Evolutionary conservation across 2,113 vertebrate species (phyloP), one percentile per base, ranked within the genome.

Genomic region (Lutjanus erythropterus): DNA sequence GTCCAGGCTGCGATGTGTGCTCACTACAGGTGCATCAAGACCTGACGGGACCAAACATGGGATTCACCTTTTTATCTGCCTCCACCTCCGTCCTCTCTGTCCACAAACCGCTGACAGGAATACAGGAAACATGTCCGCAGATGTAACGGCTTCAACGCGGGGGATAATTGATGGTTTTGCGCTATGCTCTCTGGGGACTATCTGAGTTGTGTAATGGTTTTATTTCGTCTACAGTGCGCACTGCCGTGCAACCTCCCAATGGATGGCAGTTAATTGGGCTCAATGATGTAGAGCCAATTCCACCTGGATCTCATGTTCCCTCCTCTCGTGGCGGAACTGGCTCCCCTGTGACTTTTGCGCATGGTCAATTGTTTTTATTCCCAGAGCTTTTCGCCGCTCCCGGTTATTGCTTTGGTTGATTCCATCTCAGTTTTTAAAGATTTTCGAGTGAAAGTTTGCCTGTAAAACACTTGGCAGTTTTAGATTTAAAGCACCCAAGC

Each of bases 241-340:
- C 53, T 81, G 62, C 71, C 23, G 65, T 46, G 81, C 75, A 75
- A 29, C n/a, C 73, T 83, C 86, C 71, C 82, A 78, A 70, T 33
- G 87, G 88, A 85, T 77, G 66, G 44, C 8, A 18, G 60, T 25
- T 90, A 88, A 92, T 92, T 93, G 87, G 90, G 84, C 88, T 85
- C 89, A 66, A 79, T 87, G 89, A 93, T 92, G 89, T 89, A 74
- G 88, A 88, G 77, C 19, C 81, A 80, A 84, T 59, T 90, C 88
- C 90, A 83, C 91, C 88, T 85, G 90, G 89, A 85, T 69, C 61
- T n/a, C 27, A 69, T 69, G 73, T 68, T 77, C 74, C 71, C 64
- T 71, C 86, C 81, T 72, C 79, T 58, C 5, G 37, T 56, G 80
- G 69, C 18, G 12, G 66, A 56, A 47, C 42, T 11, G 70, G 31